A percentile compares a stretch with the other conserved stretches of the same genome.
phyloP scores from a whole-genome alignment of 1,140 invertebrate genomes.

The Leguminivora glycinivorella region DNA sequence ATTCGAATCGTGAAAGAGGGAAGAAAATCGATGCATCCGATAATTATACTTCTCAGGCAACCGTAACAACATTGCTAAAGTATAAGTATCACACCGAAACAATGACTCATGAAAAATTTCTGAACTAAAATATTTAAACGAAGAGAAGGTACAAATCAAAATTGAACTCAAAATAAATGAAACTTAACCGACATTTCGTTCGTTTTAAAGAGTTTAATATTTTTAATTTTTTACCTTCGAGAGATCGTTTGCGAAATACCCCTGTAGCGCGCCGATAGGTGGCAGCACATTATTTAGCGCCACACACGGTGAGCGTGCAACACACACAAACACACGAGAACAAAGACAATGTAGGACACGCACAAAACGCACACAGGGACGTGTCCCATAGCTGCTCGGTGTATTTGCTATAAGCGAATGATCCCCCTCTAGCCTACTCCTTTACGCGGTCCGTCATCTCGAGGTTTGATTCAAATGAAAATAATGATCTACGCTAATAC shows the following conservation, averaged over 20 bases:
- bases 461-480: slow-evolving; percentile 42
- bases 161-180: slow-evolving; percentile 50
- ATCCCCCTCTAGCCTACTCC: slow-evolving; percentile 19
- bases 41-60: slow-evolving; percentile 58
- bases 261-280: slow-evolving; percentile 81
- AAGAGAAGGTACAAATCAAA: slow-evolving; percentile 42
- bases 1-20: slow-evolving; percentile 73
- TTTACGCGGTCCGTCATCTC: slow-evolving; percentile 3
- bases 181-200: slow-evolving; percentile 67
- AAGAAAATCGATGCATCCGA: slow-evolving; percentile 57
- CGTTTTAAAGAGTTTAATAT: slow-evolving; percentile 65
- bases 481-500: slow-evolving; percentile 56
- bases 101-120: slow-evolving; percentile 51
- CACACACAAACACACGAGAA: slow-evolving; percentile 80
- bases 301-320: slow-evolving; percentile 79
- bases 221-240: slow-evolving; percentile 87
- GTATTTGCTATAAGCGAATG: slow-evolving; percentile 76
- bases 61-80: slow-evolving; percentile 36
- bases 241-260: slow-evolving; percentile 95
- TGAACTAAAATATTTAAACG: slow-evolving; percentile 46
- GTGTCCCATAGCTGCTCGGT: slow-evolving; percentile 68
- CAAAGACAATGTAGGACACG: slow-evolving; percentile 78
- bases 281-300: slow-evolving; percentile 72
- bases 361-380: slow-evolving; percentile 75
- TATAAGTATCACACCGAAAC: slow-evolving; percentile 58